Evolutionary conservation across 2,113 vertebrate genomes (phyloP), one percentile per base, ranked within the genome.

Genomic region (Circaetus gallicus): DNA sequence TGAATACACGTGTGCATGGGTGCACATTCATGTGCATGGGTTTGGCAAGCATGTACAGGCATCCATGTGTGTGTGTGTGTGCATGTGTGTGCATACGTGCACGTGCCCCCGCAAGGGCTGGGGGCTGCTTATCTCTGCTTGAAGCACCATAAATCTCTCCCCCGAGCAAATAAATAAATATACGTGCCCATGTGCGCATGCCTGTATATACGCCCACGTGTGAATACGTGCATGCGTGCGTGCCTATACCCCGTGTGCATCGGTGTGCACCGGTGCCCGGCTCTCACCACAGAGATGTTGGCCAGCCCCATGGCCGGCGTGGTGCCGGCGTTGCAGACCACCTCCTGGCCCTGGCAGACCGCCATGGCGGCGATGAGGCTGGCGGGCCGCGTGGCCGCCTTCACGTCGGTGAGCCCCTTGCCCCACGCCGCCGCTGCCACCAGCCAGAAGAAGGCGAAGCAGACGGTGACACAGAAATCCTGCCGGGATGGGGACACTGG

Each of bases 281-380:
- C n/a, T 80, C 99, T 99, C 98, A 99, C 99, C 99, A 99, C 99
- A 1, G 99, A 99, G 93, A 99, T 98, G 82, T 99, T 99, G 87
- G 99, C 98, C 91, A 99, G 98, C 34, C 99, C 99, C 98, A 99
- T 98, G 73, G 97, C 98, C 32, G 99, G 99, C 6, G 97, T 31
- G 43, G 82, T 20, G 49, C 94, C 58, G 2, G 97, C 4, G 2
- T 76, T 96, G 97, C 99, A 99, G 1, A 36, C 73, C 36, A 79
- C 97, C 0, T 1, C 42, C 0, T 1, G 0, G 4, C 7, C 34
- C 7, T 97, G 98, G 97, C 99, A 99, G 52, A 97, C 92, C 0
- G 6, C 17, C 93, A 98, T 90, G 29, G 97, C 4, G 2, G 34
- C 32, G 0, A 98, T 26, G 49, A 99, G 95, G 62, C 74, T 91